These are phyloP conservation scores for Ruditapes philippinarum DNA, from an alignment of 1,140 invertebrate species.

Conservation along the genomic window DNA sequence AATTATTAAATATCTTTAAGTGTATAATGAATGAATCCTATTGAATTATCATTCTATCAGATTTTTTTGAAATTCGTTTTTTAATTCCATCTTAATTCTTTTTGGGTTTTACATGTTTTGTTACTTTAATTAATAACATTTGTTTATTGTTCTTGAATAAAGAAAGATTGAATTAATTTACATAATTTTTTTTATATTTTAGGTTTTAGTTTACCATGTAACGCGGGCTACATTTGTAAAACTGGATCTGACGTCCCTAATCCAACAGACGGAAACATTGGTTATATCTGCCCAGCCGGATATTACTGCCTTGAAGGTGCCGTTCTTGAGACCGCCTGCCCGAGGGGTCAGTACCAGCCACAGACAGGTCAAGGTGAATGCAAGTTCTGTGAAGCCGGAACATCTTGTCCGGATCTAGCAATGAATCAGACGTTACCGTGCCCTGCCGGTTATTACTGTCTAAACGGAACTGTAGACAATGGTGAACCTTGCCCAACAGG, in stretches of 20 bases:
- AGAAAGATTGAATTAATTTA: too few species aligned
- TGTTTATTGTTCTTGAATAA: too few species aligned
- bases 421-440: slow-evolving; percentile 83
- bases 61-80: too few species aligned
- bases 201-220: slow-evolving; percentile 82
- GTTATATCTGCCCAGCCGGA: slow-evolving; percentile 84
- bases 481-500: slow-evolving; percentile 82
- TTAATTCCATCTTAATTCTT: too few species aligned
- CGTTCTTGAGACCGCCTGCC: slow-evolving; percentile 76
- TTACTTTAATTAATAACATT: too few species aligned
- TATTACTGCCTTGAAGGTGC: slow-evolving; percentile 83
- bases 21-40: too few species aligned
- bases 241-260: slow-evolving; percentile 79
- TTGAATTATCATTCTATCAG: too few species aligned
- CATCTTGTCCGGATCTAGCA: slow-evolving; percentile 78
- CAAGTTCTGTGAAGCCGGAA: slow-evolving; percentile 76
- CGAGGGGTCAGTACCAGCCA: slow-evolving; percentile 65
- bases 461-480: slow-evolving; percentile 80
- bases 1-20: too few species aligned
- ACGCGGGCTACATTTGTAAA: slow-evolving; percentile 83
- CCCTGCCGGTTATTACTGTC: slow-evolving; percentile 83
- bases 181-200: too few species aligned
- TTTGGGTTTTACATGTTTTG: too few species aligned
- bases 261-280: slow-evolving; percentile 80
- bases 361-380: background rate